These are phyloP conservation scores for Agrilus planipennis DNA, from an alignment of 1,140 invertebrate genomes.

Conservation along the genomic window DNA sequence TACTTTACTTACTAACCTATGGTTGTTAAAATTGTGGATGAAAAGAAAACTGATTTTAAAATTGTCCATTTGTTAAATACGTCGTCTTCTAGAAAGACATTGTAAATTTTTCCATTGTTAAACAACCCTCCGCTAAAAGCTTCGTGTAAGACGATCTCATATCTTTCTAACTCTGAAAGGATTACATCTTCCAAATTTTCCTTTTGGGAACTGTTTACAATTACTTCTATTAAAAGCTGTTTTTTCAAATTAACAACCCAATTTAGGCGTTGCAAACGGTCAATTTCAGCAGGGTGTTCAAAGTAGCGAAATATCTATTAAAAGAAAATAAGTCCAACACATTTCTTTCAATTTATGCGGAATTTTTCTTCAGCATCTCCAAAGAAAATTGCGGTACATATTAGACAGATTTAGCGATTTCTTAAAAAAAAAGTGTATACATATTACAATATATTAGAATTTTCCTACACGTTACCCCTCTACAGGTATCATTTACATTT, in stretches of 20 bases:
- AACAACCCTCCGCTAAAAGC: slow-evolving; percentile 48
- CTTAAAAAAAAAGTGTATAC: too few species aligned
- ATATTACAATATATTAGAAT: not conserved
- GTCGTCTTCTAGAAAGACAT: slow-evolving; percentile 19
- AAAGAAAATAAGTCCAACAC: not conserved
- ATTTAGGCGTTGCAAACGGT: slow-evolving; percentile 42
- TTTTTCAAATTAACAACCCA: slow-evolving; percentile 37
- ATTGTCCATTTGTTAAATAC: slow-evolving; percentile 56
- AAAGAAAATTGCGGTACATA: not conserved
- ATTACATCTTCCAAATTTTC: slow-evolving; percentile 44
- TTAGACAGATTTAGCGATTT: not conserved
- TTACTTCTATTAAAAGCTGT: slow-evolving; percentile 38
- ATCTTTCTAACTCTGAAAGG: slow-evolving; percentile 43
- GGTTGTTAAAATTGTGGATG: slow-evolving; percentile 72
- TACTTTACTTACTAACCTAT: slow-evolving; percentile 65
- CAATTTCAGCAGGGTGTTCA: slow-evolving; percentile 58
- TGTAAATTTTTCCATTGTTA: too few species aligned
- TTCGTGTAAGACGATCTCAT: slow-evolving; percentile 41
- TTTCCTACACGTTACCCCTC: not conserved
- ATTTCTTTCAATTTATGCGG: not conserved
- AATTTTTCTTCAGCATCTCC: not conserved
- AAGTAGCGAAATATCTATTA: slow-evolving; percentile 58
- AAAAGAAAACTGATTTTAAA: slow-evolving; percentile 71
- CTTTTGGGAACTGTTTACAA: slow-evolving; percentile 46
- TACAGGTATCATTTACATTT: not conserved